Percentiles rank a stretch among this genome's conserved stretches.
phyloP scores from a whole-genome alignment of 2,888 invertebrate species.

The Drosophila putrida region DNA sequence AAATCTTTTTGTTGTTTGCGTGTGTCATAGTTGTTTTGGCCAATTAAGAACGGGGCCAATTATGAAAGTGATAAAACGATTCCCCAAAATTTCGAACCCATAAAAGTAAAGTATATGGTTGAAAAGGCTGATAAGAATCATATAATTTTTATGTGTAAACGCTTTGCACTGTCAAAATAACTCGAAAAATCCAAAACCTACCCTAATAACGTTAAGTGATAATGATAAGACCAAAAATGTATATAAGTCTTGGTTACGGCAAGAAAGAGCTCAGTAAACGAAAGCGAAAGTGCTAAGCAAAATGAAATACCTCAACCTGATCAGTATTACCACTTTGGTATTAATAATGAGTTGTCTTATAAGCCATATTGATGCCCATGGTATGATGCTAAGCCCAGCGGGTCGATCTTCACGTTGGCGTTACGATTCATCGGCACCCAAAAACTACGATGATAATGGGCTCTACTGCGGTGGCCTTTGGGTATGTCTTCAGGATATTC shows the following conservation, averaged over 20 bases:
- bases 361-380: conserved; percentile 84
- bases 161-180: conserved; percentile 16
- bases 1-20: conserved; percentile 22
- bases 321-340: conserved; percentile 8
- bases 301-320: conserved; percentile 34
- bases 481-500: conserved; percentile 53
- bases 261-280: conserved; percentile 27
- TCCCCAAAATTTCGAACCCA: conserved; percentile 38
- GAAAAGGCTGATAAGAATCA: conserved; percentile 33
- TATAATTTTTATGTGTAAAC: conserved; percentile 20
- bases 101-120: conserved; percentile 37
- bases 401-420: conserved; percentile 87
- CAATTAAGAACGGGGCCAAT: conserved; percentile 8
- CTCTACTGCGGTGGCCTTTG: conserved; percentile 87
- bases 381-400: conserved; percentile 86
- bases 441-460: conserved; percentile 86
- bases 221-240: conserved; percentile 56
- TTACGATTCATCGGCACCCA: conserved; percentile 85
- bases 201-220: conserved; percentile 10
- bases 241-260: conserved; percentile 52
- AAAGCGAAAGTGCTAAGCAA: conserved; percentile 13
- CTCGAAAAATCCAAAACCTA: conserved; percentile 40
- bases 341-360: conserved; percentile 14
- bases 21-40: conserved; percentile 53
- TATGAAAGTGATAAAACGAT: conserved; percentile 25